Percentiles rank a stretch among this genome's conserved stretches.
These are phyloP conservation scores for Diprion similis DNA, from an alignment of 1,140 invertebrate species.

Conservation along the genomic window DNA sequence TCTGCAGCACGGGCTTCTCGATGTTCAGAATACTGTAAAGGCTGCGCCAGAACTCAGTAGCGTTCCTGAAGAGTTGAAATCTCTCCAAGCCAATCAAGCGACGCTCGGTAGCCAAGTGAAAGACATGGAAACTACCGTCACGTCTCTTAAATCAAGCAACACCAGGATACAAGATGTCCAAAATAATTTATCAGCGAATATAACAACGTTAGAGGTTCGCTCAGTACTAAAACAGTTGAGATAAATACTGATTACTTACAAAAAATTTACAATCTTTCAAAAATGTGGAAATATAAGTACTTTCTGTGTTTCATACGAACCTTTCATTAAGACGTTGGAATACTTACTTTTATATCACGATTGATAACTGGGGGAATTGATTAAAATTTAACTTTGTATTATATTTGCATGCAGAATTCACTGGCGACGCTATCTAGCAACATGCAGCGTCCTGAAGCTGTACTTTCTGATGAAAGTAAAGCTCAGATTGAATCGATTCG, in stretches of 20 bases:
- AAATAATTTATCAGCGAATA: slow-evolving; percentile 50
- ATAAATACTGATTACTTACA: slow-evolving; percentile 17
- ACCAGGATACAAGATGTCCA: slow-evolving; percentile 50
- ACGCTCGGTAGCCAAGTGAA: slow-evolving; percentile 66
- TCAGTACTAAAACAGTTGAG: slow-evolving; percentile 21
- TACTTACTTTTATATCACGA: too few relatives aligned
- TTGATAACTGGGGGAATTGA: slow-evolving; percentile 1
- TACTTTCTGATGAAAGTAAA: slow-evolving; percentile 51
- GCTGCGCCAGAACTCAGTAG: slow-evolving; percentile 65
- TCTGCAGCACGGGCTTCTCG: slow-evolving; percentile 60
- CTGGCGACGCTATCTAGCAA: slow-evolving; percentile 44
- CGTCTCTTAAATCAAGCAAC: slow-evolving; percentile 52
- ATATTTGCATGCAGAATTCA: slow-evolving; percentile 37
- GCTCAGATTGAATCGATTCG: slow-evolving; percentile 20
- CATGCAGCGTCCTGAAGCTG: slow-evolving; percentile 44
- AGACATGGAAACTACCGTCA: slow-evolving; percentile 54
- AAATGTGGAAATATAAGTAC: slow-evolving; percentile 29
- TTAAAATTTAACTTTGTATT: background rate
- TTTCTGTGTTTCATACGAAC: slow-evolving; percentile 19
- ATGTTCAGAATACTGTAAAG: slow-evolving; percentile 65
- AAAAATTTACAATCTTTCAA: slow-evolving; percentile 23
- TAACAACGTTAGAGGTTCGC: slow-evolving; percentile 57
- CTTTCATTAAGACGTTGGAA: too few relatives aligned
- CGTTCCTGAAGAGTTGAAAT: slow-evolving; percentile 63
- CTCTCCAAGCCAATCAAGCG: slow-evolving; percentile 64